phyloP scores from a whole-genome alignment of 2,113 vertebrate species.

The Megaceryle torquata region DNA sequence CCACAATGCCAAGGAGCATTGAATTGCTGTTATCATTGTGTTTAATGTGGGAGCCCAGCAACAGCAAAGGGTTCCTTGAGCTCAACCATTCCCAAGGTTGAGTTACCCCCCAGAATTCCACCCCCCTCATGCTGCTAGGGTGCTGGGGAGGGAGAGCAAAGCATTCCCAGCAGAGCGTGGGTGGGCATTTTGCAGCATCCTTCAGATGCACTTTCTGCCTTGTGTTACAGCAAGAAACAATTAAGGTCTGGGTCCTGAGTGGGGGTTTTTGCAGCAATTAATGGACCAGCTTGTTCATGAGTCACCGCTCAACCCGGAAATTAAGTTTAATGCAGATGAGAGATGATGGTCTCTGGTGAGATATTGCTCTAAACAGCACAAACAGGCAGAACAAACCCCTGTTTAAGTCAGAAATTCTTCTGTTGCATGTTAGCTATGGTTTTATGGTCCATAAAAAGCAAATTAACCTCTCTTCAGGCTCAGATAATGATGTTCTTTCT shows the following conservation, averaged over 20 bases:
- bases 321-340: fast-evolving
- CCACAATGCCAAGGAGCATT: fast-evolving
- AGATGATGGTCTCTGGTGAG: not conserved
- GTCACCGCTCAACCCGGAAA: too few relatives aligned
- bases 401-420: not conserved
- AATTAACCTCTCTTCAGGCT: not conserved
- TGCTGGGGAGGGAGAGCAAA: not conserved
- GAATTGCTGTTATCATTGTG: fast-evolving
- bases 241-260: too few relatives aligned
- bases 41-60: fast-evolving
- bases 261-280: not conserved
- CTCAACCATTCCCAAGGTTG: too few relatives aligned
- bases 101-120: too few relatives aligned
- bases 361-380: not conserved
- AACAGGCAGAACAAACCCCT: not conserved
- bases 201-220: not conserved
- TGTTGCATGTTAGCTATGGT: fast-evolving
- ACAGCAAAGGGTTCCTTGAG: not conserved
- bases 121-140: not conserved
- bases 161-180: fast-evolving
- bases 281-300: not conserved
- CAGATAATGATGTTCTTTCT: not conserved
- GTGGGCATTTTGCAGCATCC: not conserved
- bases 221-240: not conserved
- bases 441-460: not conserved